phyloP scores from a whole-genome alignment of 1,140 invertebrate species.

The Teleopsis dalmanni region DNA sequence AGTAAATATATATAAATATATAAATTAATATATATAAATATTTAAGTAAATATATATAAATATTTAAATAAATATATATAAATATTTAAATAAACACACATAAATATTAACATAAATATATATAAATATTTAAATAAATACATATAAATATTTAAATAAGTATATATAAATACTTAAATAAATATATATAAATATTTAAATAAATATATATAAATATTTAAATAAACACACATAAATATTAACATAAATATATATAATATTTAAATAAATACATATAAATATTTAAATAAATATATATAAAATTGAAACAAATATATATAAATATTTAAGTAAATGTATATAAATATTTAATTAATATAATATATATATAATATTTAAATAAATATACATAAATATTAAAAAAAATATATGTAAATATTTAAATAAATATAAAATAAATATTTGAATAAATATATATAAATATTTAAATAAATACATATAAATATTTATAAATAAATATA shows the following conservation, averaged over 20 bases:
- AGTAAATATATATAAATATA: not conserved
- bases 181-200: not conserved
- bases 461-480: not conserved
- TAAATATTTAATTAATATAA: not conserved
- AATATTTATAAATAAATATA: too few relatives aligned
- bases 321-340: not conserved
- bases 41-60: not conserved
- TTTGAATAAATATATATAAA: not conserved
- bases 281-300: not conserved
- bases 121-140: too few relatives aligned
- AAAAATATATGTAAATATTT: too few relatives aligned
- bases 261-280: conserved; percentile 1
- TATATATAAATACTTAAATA: not conserved
- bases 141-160: not conserved
- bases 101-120: too few relatives aligned
- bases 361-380: too few relatives aligned
- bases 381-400: too few relatives aligned
- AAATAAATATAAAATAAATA: too few relatives aligned
- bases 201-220: not conserved
- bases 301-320: not conserved
- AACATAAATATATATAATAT: not conserved
- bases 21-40: not conserved
- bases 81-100: too few relatives aligned
- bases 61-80: not conserved
- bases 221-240: not conserved